phyloP scores from a whole-genome alignment of 1,140 invertebrate species.

The Cardiocondyla obscurior region DNA sequence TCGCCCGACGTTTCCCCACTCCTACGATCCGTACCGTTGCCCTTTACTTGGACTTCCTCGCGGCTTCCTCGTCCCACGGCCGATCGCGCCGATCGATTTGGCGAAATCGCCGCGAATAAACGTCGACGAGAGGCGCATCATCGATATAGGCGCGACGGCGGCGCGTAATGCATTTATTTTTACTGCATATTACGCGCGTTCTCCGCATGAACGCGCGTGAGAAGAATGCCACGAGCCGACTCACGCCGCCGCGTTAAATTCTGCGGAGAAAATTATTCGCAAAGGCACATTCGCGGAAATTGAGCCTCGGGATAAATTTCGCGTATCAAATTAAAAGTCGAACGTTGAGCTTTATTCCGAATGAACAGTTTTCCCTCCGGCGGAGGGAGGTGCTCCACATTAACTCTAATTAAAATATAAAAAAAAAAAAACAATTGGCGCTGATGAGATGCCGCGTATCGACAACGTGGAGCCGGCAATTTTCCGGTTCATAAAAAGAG shows the following conservation, averaged over 20 bases:
- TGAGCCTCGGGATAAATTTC: background rate
- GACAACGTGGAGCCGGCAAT: background rate
- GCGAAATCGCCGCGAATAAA: conserved; percentile 46
- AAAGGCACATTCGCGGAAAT: background rate
- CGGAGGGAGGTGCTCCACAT: background rate
- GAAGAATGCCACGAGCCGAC: background rate
- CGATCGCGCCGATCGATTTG: conserved; percentile 25
- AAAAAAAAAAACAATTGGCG: background rate
- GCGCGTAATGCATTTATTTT: conserved; percentile 38
- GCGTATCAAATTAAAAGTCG: background rate
- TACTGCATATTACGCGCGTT: background rate
- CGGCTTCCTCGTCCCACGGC: conserved; percentile 38
- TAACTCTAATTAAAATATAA: background rate
- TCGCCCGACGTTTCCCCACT: background rate
- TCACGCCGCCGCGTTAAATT: background rate
- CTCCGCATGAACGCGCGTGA: background rate
- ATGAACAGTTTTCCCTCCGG: too few relatives aligned
- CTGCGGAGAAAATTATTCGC: background rate
- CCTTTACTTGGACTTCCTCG: conserved; percentile 44
- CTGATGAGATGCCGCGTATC: background rate
- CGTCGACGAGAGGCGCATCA: conserved; percentile 26
- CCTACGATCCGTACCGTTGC: background rate
- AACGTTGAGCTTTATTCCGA: background rate
- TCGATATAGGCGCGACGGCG: conserved; percentile 20
- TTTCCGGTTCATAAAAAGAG: conserved; percentile 45